Percentiles rank a stretch among this genome's conserved stretches.
These are phyloP conservation scores for Ooceraea biroi DNA, from an alignment of 1,140 invertebrate genomes.

Conservation along the genomic window DNA sequence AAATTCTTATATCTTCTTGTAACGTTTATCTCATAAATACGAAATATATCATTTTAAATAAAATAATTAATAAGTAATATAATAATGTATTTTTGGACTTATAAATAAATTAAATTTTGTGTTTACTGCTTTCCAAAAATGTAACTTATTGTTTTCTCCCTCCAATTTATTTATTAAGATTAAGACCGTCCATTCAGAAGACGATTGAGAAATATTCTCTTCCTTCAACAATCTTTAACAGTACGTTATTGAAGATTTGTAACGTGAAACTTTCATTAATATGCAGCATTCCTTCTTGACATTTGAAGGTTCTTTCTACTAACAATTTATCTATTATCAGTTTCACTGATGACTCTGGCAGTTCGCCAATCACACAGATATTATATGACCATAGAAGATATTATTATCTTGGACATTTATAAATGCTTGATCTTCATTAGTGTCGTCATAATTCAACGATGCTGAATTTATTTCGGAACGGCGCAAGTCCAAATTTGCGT, in stretches of 20 bases:
- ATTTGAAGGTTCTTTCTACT: neutral
- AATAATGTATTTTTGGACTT: too few relatives aligned
- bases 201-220: neutral
- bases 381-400: conserved; percentile 26
- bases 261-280: neutral
- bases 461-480: conserved; percentile 26
- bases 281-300: neutral
- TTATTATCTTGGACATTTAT: conserved; percentile 68
- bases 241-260: neutral
- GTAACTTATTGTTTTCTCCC: too few relatives aligned
- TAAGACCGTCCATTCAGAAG: too few relatives aligned
- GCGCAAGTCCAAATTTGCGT: conserved; percentile 10
- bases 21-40: neutral
- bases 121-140: too few relatives aligned
- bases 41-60: neutral
- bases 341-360: conserved; percentile 56
- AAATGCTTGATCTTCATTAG: conserved; percentile 75
- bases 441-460: conserved; percentile 71
- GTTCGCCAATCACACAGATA: conserved; percentile 57
- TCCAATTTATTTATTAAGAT: too few relatives aligned
- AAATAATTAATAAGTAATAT: too few relatives aligned
- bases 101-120: too few relatives aligned
- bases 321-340: conserved; percentile 52
- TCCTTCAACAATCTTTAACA: neutral
- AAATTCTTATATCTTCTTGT: too few relatives aligned